These are phyloP conservation scores for Harmothoe impar DNA, from an alignment of 2,888 invertebrate genomes.

Conservation along the genomic window DNA sequence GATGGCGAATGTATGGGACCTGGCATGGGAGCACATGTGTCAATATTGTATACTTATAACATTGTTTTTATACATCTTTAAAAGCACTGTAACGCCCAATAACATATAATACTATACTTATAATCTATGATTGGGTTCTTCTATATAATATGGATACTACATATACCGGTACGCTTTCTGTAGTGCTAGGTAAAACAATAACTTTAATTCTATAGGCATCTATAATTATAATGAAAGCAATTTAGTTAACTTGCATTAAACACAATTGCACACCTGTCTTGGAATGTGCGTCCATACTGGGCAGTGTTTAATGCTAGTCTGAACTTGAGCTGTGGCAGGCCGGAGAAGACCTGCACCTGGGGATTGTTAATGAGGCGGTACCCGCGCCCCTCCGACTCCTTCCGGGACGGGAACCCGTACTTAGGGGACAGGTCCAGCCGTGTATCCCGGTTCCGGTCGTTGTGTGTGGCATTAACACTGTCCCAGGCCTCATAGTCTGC, in stretches of 20 bases:
- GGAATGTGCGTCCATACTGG: conserved; percentile 82
- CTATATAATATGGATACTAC: too few species aligned
- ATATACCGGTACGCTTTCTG: too few species aligned
- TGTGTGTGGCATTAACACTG: conserved; percentile 72
- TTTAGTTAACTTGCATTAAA: too few species aligned
- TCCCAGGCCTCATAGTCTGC: conserved; percentile 81
- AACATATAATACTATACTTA: too few species aligned
- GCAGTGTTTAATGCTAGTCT: conserved; percentile 82
- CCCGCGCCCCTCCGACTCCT: conserved; percentile 76
- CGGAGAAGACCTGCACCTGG: conserved; percentile 79
- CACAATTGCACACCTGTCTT: conserved; percentile 82
- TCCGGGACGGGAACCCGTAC: conserved; percentile 73
- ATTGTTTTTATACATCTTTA: too few species aligned
- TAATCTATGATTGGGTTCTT: too few species aligned
- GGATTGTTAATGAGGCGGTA: conserved; percentile 81
- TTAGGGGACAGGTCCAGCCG: conserved; percentile 74
- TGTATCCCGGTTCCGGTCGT: conserved; percentile 71
- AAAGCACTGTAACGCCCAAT: too few species aligned
- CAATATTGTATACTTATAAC: too few species aligned
- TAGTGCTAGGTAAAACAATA: too few species aligned
- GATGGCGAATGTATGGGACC: conserved; percentile 81
- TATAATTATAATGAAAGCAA: too few species aligned
- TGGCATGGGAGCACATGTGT: conserved; percentile 68
- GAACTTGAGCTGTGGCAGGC: conserved; percentile 75
- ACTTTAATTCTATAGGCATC: too few species aligned